Conservation (phyloP, 1,140 invertebrate species). For the Pentalonia nigronervosa region DNA sequence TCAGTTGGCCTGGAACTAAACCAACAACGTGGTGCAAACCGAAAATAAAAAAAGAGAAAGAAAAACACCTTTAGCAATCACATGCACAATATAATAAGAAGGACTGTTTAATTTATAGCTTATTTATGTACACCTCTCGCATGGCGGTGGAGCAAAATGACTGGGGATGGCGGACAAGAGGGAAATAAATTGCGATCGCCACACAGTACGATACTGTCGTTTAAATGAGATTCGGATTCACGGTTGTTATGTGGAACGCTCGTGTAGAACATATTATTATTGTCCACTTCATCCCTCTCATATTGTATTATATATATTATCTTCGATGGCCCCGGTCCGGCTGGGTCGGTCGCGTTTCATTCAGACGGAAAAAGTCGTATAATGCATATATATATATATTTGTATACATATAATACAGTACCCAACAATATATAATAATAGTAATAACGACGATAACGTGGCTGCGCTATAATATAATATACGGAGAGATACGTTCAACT, state of each 20-base stretch:
- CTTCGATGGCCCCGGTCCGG: constrained; percentile 12
- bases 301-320: neutral
- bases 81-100: constrained; percentile 24
- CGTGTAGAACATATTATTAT: constrained; percentile 26
- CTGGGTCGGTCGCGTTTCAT: neutral
- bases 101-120: constrained; percentile 57
- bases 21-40: constrained; percentile 26
- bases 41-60: constrained; percentile 8
- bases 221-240: constrained; percentile 49
- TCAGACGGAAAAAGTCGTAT: neutral
- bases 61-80: constrained; percentile 57
- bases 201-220: constrained; percentile 40
- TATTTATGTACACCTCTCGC: constrained; percentile 57
- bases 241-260: constrained; percentile 27
- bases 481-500: neutral
- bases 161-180: neutral
- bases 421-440: neutral
- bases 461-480: neutral
- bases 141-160: neutral
- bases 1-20: constrained; percentile 50
- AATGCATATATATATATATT: neutral
- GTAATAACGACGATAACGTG: neutral
- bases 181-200: constrained; percentile 52
- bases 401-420: neutral
- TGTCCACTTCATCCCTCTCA: constrained; percentile 23